Conservation (phyloP, 2,797 vertebrate genomes). For the Mionectes olivaceus region DNA sequence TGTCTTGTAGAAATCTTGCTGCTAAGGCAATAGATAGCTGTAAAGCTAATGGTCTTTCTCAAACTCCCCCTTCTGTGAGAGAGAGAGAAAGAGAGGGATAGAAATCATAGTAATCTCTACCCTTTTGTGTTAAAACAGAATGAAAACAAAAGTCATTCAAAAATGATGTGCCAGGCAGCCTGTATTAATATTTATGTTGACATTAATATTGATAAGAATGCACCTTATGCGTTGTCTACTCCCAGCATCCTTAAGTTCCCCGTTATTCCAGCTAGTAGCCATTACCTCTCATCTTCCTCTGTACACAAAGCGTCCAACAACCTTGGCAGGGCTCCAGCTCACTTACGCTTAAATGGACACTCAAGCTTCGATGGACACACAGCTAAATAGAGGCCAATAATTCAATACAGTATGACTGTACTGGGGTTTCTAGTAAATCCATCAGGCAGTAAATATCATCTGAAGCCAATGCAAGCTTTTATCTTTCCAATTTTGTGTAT, state of each 20-base stretch:
- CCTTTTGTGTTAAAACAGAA: conserved; percentile 76
- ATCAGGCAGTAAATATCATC: conserved; percentile 88
- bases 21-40: conserved; percentile 30
- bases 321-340: conserved; percentile 82
- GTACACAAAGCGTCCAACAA: conserved; percentile 73
- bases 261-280: conserved; percentile 77
- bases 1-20: conserved; percentile 61
- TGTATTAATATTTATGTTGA: conserved; percentile 83
- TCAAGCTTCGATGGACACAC: conserved; percentile 80
- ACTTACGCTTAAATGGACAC: conserved; percentile 87
- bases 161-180: conserved; percentile 53
- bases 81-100: neutral
- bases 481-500: conserved; percentile 86
- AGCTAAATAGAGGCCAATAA: conserved; percentile 87
- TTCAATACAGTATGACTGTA: conserved; percentile 86
- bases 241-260: conserved; percentile 55
- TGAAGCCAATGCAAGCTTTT: conserved; percentile 87
- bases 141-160: conserved; percentile 75
- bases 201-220: conserved; percentile 84
- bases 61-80: conserved; percentile 46
- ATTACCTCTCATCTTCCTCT: conserved; percentile 72
- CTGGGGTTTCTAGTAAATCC: conserved; percentile 85
- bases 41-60: conserved; percentile 72
- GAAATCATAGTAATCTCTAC: conserved; percentile 67
- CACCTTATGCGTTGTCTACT: conserved; percentile 67